A percentile compares a stretch with the other conserved stretches of the same genome.
phyloP scores from a whole-genome alignment of 2,797 vertebrate species.

The Mus minutoides region DNA sequence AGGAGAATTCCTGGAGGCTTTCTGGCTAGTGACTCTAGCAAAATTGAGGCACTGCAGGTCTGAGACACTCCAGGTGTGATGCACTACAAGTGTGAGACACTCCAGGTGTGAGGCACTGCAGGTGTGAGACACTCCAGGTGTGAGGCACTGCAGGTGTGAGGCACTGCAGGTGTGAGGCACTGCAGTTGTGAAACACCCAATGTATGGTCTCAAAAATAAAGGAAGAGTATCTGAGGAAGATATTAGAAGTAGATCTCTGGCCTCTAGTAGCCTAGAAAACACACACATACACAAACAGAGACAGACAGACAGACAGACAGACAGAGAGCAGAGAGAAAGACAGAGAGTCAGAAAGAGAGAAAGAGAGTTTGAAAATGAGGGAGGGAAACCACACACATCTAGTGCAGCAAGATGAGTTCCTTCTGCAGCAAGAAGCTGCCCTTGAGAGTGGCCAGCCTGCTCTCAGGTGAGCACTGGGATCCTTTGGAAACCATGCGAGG shows the following conservation, averaged over 20 bases:
- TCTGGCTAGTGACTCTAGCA: neutral
- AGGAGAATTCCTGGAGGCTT: neutral
- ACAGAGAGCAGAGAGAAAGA: neutral
- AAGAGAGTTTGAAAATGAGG: neutral
- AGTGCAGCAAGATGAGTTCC: neutral
- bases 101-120: neutral
- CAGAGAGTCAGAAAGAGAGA: neutral
- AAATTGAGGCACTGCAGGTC: neutral
- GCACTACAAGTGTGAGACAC: neutral
- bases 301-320: neutral
- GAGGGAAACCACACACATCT: neutral
- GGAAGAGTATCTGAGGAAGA: neutral
- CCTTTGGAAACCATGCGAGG: neutral
- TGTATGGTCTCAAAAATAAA: neutral
- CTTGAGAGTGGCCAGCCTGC: neutral
- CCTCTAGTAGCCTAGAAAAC: too few relatives aligned
- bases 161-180: neutral
- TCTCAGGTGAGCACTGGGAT: neutral
- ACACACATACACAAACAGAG: neutral
- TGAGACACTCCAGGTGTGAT: neutral
- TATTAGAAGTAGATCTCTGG: neutral
- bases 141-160: neutral
- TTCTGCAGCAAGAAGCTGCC: neutral
- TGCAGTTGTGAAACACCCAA: neutral
- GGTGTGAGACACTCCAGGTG: neutral